Conservation (phyloP, 2,113 vertebrate species). For the Dasyprocta punctata region DNA sequence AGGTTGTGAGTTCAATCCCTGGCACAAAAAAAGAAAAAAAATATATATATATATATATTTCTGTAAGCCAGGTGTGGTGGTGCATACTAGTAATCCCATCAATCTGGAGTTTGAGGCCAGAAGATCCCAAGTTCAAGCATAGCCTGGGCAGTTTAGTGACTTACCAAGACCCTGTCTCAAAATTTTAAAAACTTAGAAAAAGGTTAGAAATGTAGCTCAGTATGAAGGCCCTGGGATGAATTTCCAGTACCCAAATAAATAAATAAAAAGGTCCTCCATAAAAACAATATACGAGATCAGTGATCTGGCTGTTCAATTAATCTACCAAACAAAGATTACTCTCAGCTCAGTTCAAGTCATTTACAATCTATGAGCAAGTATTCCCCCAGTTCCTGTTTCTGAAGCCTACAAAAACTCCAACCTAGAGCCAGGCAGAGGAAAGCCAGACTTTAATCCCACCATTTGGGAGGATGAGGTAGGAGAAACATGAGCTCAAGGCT, state of each 20-base stretch:
- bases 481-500: not conserved
- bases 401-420: not conserved
- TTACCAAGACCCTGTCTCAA: not conserved
- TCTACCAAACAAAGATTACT: constrained; percentile 28
- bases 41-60: no score
- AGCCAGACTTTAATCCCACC: not conserved
- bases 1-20: no score
- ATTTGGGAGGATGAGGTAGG: not conserved
- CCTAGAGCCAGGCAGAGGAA: not conserved
- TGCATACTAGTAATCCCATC: not conserved
- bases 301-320: not conserved
- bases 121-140: not conserved
- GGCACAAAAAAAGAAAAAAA: no score
- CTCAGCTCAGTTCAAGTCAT: constrained; percentile 14
- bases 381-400: not conserved
- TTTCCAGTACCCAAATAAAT: not conserved
- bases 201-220: not conserved
- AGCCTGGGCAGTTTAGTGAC: not conserved
- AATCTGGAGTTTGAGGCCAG: not conserved
- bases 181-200: not conserved
- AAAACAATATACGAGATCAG: not conserved
- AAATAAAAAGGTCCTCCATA: not conserved
- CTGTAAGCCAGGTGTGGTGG: not conserved
- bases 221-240: not conserved
- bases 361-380: not conserved